These are phyloP conservation scores for Trachelus troglodyta DNA, from an alignment of 2,888 invertebrate genomes.

Conservation along the genomic window DNA sequence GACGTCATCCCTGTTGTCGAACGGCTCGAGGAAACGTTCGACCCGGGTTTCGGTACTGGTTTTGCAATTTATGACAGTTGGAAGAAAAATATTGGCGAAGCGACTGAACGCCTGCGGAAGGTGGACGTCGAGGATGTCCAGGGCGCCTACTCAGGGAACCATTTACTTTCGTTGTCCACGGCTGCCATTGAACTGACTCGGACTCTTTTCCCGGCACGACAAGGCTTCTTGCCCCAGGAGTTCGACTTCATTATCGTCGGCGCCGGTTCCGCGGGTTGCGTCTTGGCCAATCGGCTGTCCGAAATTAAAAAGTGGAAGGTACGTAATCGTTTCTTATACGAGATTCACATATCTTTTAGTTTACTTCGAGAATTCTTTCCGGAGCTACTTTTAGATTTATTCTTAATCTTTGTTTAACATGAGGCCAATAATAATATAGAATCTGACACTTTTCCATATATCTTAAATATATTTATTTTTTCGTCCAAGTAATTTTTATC, in stretches of 20 bases:
- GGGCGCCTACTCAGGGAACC: slow-evolving; percentile 10
- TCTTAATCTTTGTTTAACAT: fast-evolving
- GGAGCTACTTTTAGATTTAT: too few relatives aligned
- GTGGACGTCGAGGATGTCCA: neutral
- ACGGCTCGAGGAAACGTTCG: slow-evolving; percentile 2
- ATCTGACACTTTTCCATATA: too few relatives aligned
- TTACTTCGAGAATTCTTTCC: too few relatives aligned
- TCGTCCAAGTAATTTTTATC: too few relatives aligned
- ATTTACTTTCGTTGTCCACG: neutral
- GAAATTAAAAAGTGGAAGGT: slow-evolving; percentile 50
- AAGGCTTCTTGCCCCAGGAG: slow-evolving; percentile 23
- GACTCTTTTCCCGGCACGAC: neutral
- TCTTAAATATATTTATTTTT: too few relatives aligned
- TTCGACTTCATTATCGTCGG: slow-evolving; percentile 70
- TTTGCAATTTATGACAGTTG: slow-evolving; percentile 18
- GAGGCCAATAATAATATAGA: too few relatives aligned
- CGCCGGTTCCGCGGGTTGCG: slow-evolving; percentile 71
- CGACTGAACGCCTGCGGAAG: neutral
- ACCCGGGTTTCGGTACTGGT: slow-evolving; percentile 11
- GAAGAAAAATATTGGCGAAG: slow-evolving; percentile 1
- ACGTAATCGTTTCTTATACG: slow-evolving; percentile 2
- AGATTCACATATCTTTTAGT: too few relatives aligned
- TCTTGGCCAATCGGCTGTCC: slow-evolving; percentile 68
- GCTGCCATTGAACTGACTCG: neutral
- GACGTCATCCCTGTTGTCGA: slow-evolving; percentile 16